phyloP scores from a whole-genome alignment of 2,113 vertebrate genomes.

The Butorides virescens region DNA sequence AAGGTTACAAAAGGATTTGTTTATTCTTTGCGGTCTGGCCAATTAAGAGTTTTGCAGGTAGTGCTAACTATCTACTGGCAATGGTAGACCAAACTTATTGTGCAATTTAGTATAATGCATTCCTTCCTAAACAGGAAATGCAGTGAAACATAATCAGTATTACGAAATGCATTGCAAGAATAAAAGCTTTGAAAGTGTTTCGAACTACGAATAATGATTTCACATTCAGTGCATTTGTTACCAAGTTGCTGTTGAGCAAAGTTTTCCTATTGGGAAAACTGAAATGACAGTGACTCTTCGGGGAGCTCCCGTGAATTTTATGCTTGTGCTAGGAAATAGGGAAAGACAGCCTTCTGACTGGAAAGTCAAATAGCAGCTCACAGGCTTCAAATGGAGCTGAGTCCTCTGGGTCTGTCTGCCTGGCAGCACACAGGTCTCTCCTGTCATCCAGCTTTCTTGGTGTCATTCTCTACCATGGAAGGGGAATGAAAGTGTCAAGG shows the following conservation, averaged over 20 bases:
- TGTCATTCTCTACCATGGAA: not conserved
- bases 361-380: not conserved
- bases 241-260: not conserved
- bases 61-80: not conserved
- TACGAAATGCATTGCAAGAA: not conserved
- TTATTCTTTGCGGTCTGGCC: not conserved
- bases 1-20: not conserved
- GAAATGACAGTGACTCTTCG: not conserved
- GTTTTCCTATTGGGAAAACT: accelerated
- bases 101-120: not conserved
- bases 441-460: not conserved
- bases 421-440: not conserved
- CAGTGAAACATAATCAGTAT: not conserved
- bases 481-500: not conserved
- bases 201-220: not conserved
- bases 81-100: accelerated
- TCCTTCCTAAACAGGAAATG: not conserved
- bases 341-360: not conserved
- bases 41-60: not conserved
- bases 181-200: not conserved
- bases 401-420: not conserved
- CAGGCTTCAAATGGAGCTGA: not conserved
- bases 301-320: not conserved
- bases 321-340: not conserved
- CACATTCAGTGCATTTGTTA: not conserved